phyloP scores from a whole-genome alignment of 2,113 vertebrate genomes.

The Phrynosoma blainvillii region DNA sequence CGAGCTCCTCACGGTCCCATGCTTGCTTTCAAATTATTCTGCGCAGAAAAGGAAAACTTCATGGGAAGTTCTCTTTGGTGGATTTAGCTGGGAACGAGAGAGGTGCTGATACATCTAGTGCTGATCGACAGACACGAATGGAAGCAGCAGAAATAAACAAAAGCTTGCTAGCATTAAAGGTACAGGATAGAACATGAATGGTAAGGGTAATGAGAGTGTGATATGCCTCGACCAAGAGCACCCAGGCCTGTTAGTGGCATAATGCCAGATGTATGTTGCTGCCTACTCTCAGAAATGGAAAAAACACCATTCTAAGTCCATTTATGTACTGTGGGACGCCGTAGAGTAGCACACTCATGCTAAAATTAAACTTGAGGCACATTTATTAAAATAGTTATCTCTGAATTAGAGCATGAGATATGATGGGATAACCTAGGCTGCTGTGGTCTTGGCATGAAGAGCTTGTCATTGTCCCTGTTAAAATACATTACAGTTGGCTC shows the following conservation, averaged over 20 bases:
- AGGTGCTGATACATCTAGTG: constrained; percentile 89
- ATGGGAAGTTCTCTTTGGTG: constrained; percentile 95
- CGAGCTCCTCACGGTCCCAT: constrained; percentile 94
- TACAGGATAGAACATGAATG: constrained; percentile 54
- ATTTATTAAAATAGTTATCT: neutral
- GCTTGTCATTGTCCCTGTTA: too few relatives aligned
- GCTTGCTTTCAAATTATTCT: constrained; percentile 94
- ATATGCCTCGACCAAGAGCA: neutral
- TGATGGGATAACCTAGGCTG: neutral
- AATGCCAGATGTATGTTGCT: neutral
- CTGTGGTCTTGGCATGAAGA: too few relatives aligned
- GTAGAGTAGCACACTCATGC: too few relatives aligned
- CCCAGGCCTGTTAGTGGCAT: neutral
- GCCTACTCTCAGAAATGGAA: neutral
- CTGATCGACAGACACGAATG: constrained; percentile 89
- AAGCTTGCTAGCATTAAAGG: constrained; percentile 96
- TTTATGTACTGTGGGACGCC: neutral
- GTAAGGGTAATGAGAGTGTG: neutral
- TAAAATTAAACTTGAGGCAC: neutral
- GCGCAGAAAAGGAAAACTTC: constrained; percentile 78
- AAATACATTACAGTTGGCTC: too few relatives aligned
- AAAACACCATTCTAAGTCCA: neutral
- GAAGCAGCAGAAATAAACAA: constrained; percentile 97
- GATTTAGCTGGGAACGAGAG: constrained; percentile 98
- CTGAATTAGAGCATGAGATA: neutral